Evolutionary conservation across 2,888 invertebrate genomes (phyloP).

Genomic region (Polydrusus pterygomalis): DNA sequence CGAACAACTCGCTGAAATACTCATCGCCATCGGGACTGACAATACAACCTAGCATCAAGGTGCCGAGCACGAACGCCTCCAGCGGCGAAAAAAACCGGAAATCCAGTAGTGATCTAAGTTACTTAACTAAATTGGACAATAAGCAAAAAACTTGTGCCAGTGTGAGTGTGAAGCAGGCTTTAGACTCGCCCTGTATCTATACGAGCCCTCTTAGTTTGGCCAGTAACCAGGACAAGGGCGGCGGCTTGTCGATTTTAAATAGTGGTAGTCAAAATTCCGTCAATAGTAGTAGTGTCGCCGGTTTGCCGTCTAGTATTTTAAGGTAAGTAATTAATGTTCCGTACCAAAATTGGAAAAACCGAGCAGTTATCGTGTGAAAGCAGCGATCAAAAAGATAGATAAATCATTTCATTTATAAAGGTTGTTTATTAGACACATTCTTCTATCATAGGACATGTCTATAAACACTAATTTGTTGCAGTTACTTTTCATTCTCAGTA

Average conservation of each 20-base stretch:
- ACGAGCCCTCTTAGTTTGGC: slow-evolving; percentile 70
- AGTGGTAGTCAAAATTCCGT: slow-evolving; percentile 63
- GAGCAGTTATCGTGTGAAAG: too few species aligned
- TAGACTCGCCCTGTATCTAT: slow-evolving; percentile 69
- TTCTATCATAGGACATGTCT: too few species aligned
- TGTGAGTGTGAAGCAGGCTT: slow-evolving; percentile 63
- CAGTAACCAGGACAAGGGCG: slow-evolving; percentile 65
- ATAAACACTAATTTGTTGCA: too few species aligned
- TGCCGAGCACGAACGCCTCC: slow-evolving; percentile 36
- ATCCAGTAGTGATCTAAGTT: slow-evolving; percentile 52
- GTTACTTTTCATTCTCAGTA: too few species aligned
- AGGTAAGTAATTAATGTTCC: slow-evolving; percentile 67
- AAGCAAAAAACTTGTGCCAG: slow-evolving; percentile 56
- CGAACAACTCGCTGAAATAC: slow-evolving; percentile 66
- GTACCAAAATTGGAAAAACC: not conserved
- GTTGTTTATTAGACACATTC: too few species aligned
- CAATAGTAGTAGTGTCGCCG: slow-evolving; percentile 64
- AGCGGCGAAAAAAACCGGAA: slow-evolving; percentile 40
- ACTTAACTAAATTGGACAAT: slow-evolving; percentile 55
- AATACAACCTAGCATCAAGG: slow-evolving; percentile 64
- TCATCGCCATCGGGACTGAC: slow-evolving; percentile 63
- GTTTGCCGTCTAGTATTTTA: slow-evolving; percentile 73
- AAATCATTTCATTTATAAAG: too few species aligned
- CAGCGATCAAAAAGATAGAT: too few species aligned
- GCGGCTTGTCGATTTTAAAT: slow-evolving; percentile 50